These are phyloP conservation scores for Laterallus jamaicensis DNA, from an alignment of 2,113 vertebrate species.

Conservation along the genomic window DNA sequence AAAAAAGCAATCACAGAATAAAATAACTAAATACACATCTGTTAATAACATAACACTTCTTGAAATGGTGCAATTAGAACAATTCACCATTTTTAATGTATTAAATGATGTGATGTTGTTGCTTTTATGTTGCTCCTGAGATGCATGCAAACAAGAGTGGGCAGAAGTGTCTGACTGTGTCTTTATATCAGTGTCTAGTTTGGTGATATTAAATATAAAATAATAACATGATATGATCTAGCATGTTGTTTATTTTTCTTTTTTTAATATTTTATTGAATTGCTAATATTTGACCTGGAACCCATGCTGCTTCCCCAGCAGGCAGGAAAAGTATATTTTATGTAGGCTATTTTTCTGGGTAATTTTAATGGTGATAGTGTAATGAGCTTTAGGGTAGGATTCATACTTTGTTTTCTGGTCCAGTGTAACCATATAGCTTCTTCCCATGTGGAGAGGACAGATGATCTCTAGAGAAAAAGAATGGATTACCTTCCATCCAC, in stretches of 20 bases:
- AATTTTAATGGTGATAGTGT: not conserved
- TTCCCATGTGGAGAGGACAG: not conserved
- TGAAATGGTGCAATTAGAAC: not conserved
- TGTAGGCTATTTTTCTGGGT: not conserved
- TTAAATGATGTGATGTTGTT: not conserved
- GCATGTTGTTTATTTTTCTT: fast-evolving
- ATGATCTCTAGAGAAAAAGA: not conserved
- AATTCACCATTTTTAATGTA: not conserved
- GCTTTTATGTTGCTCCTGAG: not conserved
- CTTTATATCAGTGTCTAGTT: not conserved
- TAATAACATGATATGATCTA: not conserved
- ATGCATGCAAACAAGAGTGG: not conserved
- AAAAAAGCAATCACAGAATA: not conserved
- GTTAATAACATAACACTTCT: not conserved
- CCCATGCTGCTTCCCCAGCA: not conserved
- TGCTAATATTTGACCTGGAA: not conserved
- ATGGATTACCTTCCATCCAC: not conserved
- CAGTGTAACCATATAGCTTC: not conserved
- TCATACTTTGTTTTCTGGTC: not conserved
- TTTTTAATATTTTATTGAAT: not conserved
- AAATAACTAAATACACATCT: not conserved
- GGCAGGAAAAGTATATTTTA: not conserved
- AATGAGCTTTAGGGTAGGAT: not conserved
- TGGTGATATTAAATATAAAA: not conserved
- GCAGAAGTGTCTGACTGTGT: not conserved